Evolutionary conservation across 64 coral and sea anemone genomes (phyloP).

Genomic region (Montipora cactus): DNA sequence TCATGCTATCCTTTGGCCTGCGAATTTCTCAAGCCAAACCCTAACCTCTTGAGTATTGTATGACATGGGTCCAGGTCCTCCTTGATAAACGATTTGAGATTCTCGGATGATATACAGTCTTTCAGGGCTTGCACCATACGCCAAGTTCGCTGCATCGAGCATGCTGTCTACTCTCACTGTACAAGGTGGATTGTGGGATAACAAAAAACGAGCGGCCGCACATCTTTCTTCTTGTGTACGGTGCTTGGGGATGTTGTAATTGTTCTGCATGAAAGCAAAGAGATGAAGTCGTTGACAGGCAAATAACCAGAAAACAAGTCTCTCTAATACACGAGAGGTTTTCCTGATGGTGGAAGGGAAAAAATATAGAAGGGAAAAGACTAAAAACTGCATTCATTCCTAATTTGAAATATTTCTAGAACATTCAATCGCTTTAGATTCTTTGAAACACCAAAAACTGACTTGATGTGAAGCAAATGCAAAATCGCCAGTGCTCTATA

Average conservation of each 20-base stretch:
- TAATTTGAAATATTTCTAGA: no score
- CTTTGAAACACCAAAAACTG: no score
- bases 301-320: no score
- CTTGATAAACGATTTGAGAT: conserved; percentile 68
- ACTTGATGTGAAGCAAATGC: no score
- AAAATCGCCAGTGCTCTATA: no score
- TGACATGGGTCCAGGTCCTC: conserved; percentile 75
- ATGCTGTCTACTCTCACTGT: conserved; percentile 78
- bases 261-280: conserved; percentile 42
- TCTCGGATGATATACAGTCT: conserved; percentile 79
- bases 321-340: no score
- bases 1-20: background rate
- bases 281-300: no score
- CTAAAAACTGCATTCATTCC: no score
- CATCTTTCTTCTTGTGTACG: conserved; percentile 73
- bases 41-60: conserved; percentile 69
- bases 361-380: no score
- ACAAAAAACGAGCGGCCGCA: conserved; percentile 35
- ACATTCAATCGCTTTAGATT: no score
- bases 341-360: no score
- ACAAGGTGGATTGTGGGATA: conserved; percentile 56
- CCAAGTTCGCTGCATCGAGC: conserved; percentile 77
- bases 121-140: conserved; percentile 82
- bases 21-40: conserved; percentile 59
- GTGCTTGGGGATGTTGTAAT: conserved; percentile 74